Evolutionary conservation across 2,113 vertebrate genomes (phyloP), one percentile per base, ranked within the genome.

Genomic region (Neolamprologus hecqui): DNA sequence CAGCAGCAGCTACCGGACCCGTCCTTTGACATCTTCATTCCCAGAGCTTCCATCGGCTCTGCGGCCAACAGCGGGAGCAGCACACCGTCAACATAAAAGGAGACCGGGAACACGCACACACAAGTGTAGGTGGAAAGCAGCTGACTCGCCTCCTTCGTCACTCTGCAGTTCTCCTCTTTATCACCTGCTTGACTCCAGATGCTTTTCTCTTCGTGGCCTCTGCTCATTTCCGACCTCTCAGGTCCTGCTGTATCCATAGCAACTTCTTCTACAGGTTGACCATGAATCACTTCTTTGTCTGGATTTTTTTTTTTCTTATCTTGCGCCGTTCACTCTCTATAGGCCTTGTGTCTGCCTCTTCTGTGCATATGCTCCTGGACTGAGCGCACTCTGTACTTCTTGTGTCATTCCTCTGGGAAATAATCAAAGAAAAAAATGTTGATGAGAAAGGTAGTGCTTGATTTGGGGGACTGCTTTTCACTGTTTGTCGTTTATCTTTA

Each of bases 1-100:
- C 93, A 94, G 94, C 92, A 94, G 94, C 92, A 85, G 15, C 92
- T 96, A 91, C 10, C 81, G 0, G 97, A 97, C 33, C 82, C 90
- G 12, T 88, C 96, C n/a, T 97, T 93, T 0, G 96, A 98, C 1
- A 84, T 97, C 84, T 90, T 96, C 89, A 97, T 99, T 86, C 98
- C 98, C 51, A 93, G 98, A 6, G 98, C 97, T 11, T 96, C 97
- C 31, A 86, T 96, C 8, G 81, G 90, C 95, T 96, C 95, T 87
- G 96, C 96, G 1, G 84, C 87, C 70, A 88, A 92, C 54, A 94
- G 96, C 94, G 96, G 96, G 6, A 94, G 92, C 95, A 97, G 94
- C 95, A 88, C 84, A 28, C 97, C 97, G 3, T 97, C 97, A 0
- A 91, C 97, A 49, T 94, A 94, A 26, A 95, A 96, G 0, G 96